These are phyloP conservation scores for Tachina lurida DNA, from an alignment of 2,888 invertebrate species.

Conservation along the genomic window DNA sequence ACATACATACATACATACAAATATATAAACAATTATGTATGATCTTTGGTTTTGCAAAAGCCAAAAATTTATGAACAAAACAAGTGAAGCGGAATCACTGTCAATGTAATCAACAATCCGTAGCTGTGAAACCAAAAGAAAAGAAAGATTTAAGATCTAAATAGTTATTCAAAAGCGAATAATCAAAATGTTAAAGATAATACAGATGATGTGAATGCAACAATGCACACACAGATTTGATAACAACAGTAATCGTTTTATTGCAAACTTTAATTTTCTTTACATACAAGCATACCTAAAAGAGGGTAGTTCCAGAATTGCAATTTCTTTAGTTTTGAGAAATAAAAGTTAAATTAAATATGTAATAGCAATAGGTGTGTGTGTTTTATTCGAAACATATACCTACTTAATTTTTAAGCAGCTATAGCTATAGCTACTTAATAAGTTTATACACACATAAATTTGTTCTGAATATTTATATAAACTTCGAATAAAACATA, in stretches of 20 bases:
- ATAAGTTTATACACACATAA: too few species aligned
- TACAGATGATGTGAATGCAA: constrained; percentile 50
- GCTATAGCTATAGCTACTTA: too few species aligned
- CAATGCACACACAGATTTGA: constrained; percentile 52
- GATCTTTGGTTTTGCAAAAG: background rate
- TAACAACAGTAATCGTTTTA: constrained; percentile 52
- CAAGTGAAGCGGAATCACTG: constrained; percentile 26
- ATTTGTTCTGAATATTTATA: too few species aligned
- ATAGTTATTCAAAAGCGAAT: constrained; percentile 40
- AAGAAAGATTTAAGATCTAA: background rate
- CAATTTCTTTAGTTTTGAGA: too few species aligned
- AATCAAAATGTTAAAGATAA: constrained; percentile 27
- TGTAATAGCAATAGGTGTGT: too few species aligned
- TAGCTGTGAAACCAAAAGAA: constrained; percentile 2
- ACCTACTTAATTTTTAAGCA: too few species aligned
- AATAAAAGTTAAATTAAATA: too few species aligned
- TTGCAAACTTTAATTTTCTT: constrained; percentile 46
- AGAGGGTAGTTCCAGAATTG: background rate
- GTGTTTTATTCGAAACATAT: too few species aligned
- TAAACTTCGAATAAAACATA: too few species aligned
- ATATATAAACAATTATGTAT: background rate
- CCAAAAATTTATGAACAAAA: constrained; percentile 28
- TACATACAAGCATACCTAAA: background rate
- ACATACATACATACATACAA: background rate
- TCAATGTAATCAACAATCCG: constrained; percentile 44